phyloP scores from a whole-genome alignment of 2,797 vertebrate species.

The Esox masquinongy region DNA sequence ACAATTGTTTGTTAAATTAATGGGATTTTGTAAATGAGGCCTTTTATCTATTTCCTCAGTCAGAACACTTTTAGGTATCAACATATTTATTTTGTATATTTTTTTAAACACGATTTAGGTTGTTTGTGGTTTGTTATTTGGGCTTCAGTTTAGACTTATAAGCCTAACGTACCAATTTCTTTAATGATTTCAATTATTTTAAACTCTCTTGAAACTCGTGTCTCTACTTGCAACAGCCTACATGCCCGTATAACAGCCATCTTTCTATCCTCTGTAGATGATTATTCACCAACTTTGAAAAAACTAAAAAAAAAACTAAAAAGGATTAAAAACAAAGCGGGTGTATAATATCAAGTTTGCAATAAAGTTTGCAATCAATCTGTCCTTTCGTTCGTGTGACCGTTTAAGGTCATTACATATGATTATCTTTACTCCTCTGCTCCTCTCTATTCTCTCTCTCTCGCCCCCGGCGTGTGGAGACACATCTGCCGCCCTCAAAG shows the following conservation, averaged over 20 bases:
- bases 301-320: neutral
- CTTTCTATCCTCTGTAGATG: neutral
- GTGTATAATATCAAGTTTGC: slow-evolving; percentile 1
- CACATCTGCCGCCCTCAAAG: slow-evolving; percentile 37
- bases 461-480: slow-evolving; percentile 36
- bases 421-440: slow-evolving; percentile 45
- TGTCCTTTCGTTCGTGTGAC: slow-evolving; percentile 17
- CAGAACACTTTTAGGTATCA: no score
- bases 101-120: no score
- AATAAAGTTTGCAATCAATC: slow-evolving; percentile 8
- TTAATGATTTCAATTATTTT: neutral
- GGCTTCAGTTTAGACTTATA: neutral
- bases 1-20: neutral
- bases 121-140: neutral
- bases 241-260: neutral
- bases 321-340: neutral
- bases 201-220: neutral
- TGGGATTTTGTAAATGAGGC: no score
- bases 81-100: no score
- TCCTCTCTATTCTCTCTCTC: neutral
- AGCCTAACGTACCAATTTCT: neutral
- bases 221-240: neutral
- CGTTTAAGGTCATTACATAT: slow-evolving; percentile 50
- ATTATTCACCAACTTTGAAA: neutral
- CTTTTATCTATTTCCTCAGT: no score